These are phyloP conservation scores for Carassius gibelio DNA, from an alignment of 2,113 vertebrate species.

Conservation along the genomic window DNA sequence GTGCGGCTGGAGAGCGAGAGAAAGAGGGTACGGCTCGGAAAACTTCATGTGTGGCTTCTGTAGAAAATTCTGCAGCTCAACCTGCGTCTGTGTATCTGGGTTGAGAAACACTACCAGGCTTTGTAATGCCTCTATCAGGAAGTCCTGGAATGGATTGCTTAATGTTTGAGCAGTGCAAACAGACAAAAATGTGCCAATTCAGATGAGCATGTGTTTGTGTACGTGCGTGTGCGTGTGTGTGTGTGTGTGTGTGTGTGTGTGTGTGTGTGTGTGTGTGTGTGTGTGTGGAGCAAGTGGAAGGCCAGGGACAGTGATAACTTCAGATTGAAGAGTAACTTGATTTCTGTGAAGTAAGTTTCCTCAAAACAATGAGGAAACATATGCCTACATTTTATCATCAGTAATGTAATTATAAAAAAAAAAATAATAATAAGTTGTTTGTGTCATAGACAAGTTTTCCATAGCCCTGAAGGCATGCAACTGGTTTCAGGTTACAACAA, in stretches of 20 bases:
- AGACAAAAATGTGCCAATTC: constrained; percentile 66
- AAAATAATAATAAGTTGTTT: constrained; percentile 5
- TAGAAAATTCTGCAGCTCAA: not conserved
- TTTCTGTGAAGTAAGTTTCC: not conserved
- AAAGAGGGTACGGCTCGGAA: not conserved
- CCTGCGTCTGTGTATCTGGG: not conserved
- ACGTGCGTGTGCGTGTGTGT: not conserved
- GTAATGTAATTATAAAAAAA: not conserved
- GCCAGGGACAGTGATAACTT: constrained; percentile 10
- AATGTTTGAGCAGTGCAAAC: constrained; percentile 75
- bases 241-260: constrained; percentile 4
- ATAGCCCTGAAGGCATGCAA: not conserved
- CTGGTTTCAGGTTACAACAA: constrained; percentile 17
- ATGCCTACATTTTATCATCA: not conserved
- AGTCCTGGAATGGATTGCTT: constrained; percentile 55
- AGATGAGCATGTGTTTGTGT: constrained; percentile 58
- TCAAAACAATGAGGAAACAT: too few relatives aligned
- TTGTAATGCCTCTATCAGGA: constrained; percentile 69
- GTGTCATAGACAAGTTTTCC: constrained; percentile 6
- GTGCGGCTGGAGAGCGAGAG: constrained; percentile 12
- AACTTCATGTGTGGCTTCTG: not conserved
- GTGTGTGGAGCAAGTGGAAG: constrained; percentile 25
- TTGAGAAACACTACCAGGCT: constrained; percentile 69
- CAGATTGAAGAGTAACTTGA: constrained; percentile 18
- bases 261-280: constrained; percentile 1